These are phyloP conservation scores for Danio choprae DNA, from an alignment of 2,797 vertebrate species.

Conservation along the genomic window DNA sequence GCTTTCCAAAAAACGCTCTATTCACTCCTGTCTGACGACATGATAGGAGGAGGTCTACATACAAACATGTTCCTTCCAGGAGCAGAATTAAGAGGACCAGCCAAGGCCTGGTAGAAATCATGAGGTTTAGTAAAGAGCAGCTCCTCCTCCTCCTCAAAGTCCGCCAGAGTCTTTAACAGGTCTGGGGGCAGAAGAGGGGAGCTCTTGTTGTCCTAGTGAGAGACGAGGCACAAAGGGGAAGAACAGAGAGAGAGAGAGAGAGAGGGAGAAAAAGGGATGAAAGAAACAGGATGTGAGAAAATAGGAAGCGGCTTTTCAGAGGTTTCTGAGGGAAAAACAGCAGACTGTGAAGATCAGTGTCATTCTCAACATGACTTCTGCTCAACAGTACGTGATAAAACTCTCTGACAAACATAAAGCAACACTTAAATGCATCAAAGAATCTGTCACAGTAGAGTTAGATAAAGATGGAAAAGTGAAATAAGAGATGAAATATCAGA, in stretches of 20 bases:
- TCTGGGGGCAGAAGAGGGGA: constrained; percentile 99
- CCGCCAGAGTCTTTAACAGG: constrained; percentile 99
- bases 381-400: neutral
- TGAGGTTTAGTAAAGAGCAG: constrained; percentile 97
- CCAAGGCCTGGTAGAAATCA: constrained; percentile 98
- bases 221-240: constrained; percentile 81
- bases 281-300: constrained; percentile 60
- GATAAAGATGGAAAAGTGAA: neutral
- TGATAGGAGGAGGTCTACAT: constrained; percentile 85
- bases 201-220: constrained; percentile 95
- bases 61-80: constrained; percentile 99
- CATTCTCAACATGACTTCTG: neutral
- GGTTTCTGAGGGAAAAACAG: constrained; percentile 42
- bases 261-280: constrained; percentile 60
- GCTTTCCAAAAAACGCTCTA: neutral
- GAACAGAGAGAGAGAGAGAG: constrained; percentile 61
- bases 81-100: constrained; percentile 94
- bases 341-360: constrained; percentile 26
- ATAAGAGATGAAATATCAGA: constrained; percentile 13
- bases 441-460: neutral
- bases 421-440: neutral
- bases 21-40: constrained; percentile 14
- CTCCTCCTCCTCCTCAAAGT: constrained; percentile 99
- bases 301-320: constrained; percentile 52
- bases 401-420: neutral